Percentiles rank a stretch among this genome's conserved stretches.
Evolutionary conservation across 2,888 invertebrate species (phyloP).

Genomic region (Tyria jacobaeae): DNA sequence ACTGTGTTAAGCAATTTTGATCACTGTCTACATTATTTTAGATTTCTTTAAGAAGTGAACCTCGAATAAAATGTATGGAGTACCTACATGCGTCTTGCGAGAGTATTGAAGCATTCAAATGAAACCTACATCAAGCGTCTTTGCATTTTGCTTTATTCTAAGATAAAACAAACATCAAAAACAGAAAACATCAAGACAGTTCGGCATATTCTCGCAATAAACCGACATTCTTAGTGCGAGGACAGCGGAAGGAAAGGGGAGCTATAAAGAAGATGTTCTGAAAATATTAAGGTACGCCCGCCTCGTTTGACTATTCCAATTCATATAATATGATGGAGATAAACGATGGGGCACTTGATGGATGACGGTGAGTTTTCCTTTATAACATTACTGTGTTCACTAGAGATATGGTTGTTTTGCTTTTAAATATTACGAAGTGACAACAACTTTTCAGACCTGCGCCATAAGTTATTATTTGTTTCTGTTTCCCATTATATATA

Average conservation of each 20-base stretch:
- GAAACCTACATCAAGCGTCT: not conserved
- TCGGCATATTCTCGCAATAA: not conserved
- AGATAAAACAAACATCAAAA: not conserved
- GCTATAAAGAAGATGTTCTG: not conserved
- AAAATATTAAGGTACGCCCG: conserved; percentile 1
- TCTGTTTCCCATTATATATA: too few relatives aligned
- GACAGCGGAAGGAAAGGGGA: too few relatives aligned
- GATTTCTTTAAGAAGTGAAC: not conserved
- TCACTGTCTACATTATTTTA: too few relatives aligned
- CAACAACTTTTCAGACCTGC: too few relatives aligned
- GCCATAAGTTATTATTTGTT: too few relatives aligned
- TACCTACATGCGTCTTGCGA: not conserved
- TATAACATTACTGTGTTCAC: not conserved
- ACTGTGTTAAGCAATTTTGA: not conserved
- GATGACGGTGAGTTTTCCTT: conserved; percentile 9
- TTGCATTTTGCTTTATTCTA: not conserved
- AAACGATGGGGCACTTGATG: conserved; percentile 13
- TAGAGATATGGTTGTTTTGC: not conserved
- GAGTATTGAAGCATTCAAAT: not conserved
- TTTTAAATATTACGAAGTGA: not conserved
- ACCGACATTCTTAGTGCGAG: not conserved
- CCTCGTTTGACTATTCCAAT: conserved; percentile 13
- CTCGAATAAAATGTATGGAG: not conserved
- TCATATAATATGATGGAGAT: conserved; percentile 8
- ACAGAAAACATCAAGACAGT: not conserved